A percentile compares a stretch with the other conserved stretches of the same genome.
These are phyloP conservation scores for Casuarius casuarius DNA, from an alignment of 2,113 vertebrate species.

Conservation along the genomic window DNA sequence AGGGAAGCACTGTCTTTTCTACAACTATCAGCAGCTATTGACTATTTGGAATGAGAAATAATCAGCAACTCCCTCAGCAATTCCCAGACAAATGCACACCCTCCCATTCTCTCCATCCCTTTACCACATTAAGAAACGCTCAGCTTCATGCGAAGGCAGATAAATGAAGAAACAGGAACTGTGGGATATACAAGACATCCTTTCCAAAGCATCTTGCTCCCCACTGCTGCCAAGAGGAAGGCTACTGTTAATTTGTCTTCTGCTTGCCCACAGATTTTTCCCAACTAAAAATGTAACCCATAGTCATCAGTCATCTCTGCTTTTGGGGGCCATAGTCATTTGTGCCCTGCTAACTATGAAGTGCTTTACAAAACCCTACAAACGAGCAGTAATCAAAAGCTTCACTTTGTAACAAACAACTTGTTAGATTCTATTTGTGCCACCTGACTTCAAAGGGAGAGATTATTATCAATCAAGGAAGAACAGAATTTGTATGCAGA, in stretches of 20 bases:
- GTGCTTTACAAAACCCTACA: not conserved
- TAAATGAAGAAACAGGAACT: not conserved
- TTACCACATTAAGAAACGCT: not conserved
- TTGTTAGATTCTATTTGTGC: not conserved
- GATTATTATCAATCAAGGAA: conserved; percentile 15
- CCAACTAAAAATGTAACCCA: not conserved
- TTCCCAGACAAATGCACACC: not conserved
- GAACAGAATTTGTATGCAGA: conserved; percentile 62
- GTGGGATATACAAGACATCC: not conserved
- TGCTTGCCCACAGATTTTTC: not conserved
- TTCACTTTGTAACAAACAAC: not conserved
- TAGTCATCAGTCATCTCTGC: not conserved
- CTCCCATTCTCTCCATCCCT: not conserved
- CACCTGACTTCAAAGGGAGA: conserved; percentile 36
- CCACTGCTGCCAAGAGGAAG: not conserved
- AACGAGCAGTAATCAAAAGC: not conserved
- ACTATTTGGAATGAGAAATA: not conserved
- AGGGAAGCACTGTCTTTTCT: not conserved
- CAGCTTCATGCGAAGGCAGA: not conserved
- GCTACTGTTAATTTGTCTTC: not conserved
- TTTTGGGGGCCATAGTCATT: not conserved
- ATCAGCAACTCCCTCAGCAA: not conserved
- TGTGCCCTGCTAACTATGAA: not conserved
- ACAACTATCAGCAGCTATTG: not conserved
- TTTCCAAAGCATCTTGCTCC: not conserved